These are phyloP conservation scores for Argyra leucocephala DNA, from an alignment of 2,888 invertebrate species.

Conservation along the genomic window DNA sequence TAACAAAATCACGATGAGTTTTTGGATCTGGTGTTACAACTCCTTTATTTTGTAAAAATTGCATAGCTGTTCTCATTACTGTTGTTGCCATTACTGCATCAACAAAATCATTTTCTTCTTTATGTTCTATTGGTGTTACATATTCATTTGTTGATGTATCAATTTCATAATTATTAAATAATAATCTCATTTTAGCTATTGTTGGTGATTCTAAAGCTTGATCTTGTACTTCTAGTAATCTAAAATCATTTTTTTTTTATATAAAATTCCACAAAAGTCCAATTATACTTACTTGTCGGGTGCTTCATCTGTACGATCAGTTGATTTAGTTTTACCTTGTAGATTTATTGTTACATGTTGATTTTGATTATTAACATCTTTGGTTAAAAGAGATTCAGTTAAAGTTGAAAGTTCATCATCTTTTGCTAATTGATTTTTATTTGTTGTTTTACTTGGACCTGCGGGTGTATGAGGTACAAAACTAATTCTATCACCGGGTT, in stretches of 20 bases:
- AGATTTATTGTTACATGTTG: constrained; percentile 59
- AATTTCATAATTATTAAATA: constrained; percentile 80
- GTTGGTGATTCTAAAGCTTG: constrained; percentile 53
- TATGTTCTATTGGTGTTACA: constrained; percentile 62
- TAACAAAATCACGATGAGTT: constrained; percentile 62
- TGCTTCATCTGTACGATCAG: constrained; percentile 60
- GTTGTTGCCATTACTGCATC: constrained; percentile 66
- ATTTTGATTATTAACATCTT: constrained; percentile 66
- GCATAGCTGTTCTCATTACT: constrained; percentile 58
- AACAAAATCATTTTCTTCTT: constrained; percentile 70
- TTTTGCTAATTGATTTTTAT: constrained; percentile 48
- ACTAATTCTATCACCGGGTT: constrained; percentile 27
- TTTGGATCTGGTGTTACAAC: constrained; percentile 54
- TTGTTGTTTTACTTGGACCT: constrained; percentile 20
- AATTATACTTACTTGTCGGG: constrained; percentile 58
- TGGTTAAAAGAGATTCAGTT: constrained; percentile 60
- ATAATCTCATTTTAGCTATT: constrained; percentile 58
- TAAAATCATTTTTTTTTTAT: constrained; percentile 37
- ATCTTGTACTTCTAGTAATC: constrained; percentile 56
- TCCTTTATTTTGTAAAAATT: constrained; percentile 50
- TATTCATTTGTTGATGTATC: constrained; percentile 65
- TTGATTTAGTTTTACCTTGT: constrained; percentile 65
- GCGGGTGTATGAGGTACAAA: constrained; percentile 31
- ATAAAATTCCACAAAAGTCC: not conserved
- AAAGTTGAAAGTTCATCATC: constrained; percentile 58